phyloP scores from a whole-genome alignment of 1,140 invertebrate species.

The Adelges cooleyi region DNA sequence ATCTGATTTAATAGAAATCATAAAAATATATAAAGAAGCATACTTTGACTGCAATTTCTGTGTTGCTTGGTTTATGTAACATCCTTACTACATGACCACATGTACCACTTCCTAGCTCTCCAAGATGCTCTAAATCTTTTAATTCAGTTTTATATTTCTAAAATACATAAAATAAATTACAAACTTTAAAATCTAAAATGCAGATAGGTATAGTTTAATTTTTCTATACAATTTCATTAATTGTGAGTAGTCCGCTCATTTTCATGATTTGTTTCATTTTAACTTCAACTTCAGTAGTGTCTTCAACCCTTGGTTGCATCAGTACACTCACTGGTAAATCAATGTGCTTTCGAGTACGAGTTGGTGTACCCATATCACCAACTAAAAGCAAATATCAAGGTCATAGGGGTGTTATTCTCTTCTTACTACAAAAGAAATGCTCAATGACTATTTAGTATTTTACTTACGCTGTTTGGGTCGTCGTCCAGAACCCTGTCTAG shows the following conservation, averaged over 20 bases:
- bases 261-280: conserved; percentile 67
- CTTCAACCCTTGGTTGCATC: conserved; percentile 30
- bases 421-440: background rate
- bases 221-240: conserved; percentile 49
- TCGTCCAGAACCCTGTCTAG: conserved; percentile 32
- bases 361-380: conserved; percentile 42
- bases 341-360: conserved; percentile 39
- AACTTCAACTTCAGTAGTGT: conserved; percentile 48
- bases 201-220: too few species aligned
- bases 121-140: conserved; percentile 73
- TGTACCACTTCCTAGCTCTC: conserved; percentile 88
- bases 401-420: background rate
- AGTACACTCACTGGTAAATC: conserved; percentile 41
- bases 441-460: too few species aligned
- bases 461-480: conserved; percentile 34
- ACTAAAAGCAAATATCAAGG: conserved; percentile 35
- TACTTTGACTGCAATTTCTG: conserved; percentile 89
- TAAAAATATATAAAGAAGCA: conserved; percentile 29
- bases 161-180: conserved; percentile 27
- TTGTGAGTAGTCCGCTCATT: conserved; percentile 72
- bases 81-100: conserved; percentile 97
- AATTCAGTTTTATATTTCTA: conserved; percentile 70
- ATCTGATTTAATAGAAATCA: background rate
- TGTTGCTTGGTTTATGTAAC: conserved; percentile 72
- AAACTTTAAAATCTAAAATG: too few species aligned